phyloP scores from a whole-genome alignment of 1,140 invertebrate species.

The Hyles vespertilio region DNA sequence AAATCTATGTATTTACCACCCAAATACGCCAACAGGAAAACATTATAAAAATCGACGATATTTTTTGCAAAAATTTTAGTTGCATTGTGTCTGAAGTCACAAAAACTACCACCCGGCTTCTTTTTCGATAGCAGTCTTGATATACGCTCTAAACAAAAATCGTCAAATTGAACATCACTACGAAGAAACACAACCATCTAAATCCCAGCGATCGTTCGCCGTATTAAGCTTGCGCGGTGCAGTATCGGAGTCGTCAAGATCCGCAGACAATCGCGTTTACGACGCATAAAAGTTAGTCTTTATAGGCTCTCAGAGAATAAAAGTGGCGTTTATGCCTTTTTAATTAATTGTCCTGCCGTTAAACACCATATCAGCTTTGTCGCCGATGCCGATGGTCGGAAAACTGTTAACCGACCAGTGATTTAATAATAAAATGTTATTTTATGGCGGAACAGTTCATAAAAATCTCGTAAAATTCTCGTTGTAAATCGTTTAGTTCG shows the following conservation, averaged over 20 bases:
- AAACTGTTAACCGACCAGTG: constrained; percentile 60
- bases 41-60: too few species aligned
- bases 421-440: constrained; percentile 63
- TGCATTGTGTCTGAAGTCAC: too few species aligned
- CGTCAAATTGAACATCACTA: too few species aligned
- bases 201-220: constrained; percentile 3
- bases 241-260: constrained; percentile 55
- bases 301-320: constrained; percentile 72
- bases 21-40: too few species aligned
- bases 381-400: constrained; percentile 50
- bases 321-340: constrained; percentile 74
- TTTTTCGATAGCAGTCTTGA: too few species aligned
- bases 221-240: constrained; percentile 22
- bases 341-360: constrained; percentile 73
- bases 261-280: constrained; percentile 74
- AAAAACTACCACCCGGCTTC: too few species aligned
- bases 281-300: constrained; percentile 76
- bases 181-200: too few species aligned
- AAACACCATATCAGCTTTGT: constrained; percentile 64
- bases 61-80: too few species aligned
- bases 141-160: background rate
- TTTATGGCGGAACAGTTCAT: constrained; percentile 56
- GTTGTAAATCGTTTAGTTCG: constrained; percentile 33
- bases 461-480: constrained; percentile 57
- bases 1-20: too few species aligned